These are phyloP conservation scores for Drosophila busckii DNA, from an alignment of 1,140 invertebrate genomes.

Conservation along the genomic window DNA sequence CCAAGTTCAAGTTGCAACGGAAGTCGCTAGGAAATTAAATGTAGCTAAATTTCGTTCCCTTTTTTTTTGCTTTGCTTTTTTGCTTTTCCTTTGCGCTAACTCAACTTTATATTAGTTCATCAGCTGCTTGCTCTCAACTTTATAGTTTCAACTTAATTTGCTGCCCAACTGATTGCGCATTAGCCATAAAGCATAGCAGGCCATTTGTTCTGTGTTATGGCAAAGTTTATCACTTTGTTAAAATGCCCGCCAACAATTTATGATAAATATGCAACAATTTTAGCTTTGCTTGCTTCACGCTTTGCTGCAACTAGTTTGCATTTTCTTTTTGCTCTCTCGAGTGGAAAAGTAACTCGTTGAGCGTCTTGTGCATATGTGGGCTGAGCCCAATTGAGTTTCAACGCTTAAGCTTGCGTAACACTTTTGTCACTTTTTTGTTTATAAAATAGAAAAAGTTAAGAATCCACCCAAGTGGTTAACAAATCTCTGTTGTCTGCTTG, in stretches of 20 bases:
- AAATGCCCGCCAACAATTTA: constrained; percentile 28
- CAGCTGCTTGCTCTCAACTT: background rate
- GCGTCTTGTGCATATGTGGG: too few relatives aligned
- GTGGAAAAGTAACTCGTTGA: constrained; percentile 30
- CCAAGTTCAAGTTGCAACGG: constrained; percentile 8
- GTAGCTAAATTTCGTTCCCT: background rate
- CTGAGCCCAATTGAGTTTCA: constrained; percentile 32
- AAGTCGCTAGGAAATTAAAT: background rate
- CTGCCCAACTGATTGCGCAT: background rate
- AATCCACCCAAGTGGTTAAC: too few relatives aligned
- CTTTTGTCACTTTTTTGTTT: background rate
- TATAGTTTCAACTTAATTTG: background rate
- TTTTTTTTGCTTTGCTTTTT: background rate
- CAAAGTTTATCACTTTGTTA: background rate
- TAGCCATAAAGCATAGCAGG: too few relatives aligned
- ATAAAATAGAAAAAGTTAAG: too few relatives aligned
- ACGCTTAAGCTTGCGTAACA: constrained; percentile 38
- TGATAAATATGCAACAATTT: constrained; percentile 38
- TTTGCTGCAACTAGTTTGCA: constrained; percentile 53
- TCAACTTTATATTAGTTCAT: background rate
- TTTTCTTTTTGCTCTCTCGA: constrained; percentile 26
- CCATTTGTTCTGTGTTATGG: background rate
- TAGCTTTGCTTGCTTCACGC: constrained; percentile 35
- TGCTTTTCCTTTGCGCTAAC: too few relatives aligned
- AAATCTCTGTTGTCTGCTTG: too few relatives aligned